Percentiles rank a stretch among this genome's conserved stretches.
phyloP scores from a whole-genome alignment of 2,113 vertebrate species.

The Eupsittula cactorum region DNA sequence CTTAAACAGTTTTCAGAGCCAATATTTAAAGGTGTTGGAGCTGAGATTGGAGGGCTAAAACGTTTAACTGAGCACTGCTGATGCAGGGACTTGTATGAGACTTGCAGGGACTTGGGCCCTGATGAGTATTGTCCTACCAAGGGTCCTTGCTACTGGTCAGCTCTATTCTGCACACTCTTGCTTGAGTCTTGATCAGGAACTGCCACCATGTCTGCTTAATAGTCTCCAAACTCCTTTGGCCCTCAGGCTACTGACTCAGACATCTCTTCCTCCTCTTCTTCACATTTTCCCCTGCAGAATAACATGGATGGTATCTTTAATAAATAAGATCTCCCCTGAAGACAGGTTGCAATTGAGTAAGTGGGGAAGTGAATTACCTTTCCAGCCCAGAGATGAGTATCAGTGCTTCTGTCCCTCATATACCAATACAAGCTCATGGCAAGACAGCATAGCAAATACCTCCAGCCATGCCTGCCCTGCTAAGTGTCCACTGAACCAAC shows the following conservation, averaged over 20 bases:
- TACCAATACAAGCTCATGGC: fast-evolving
- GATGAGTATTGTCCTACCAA: not conserved
- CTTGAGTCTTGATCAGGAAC: not conserved
- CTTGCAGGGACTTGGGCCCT: not conserved
- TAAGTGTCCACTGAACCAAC: not conserved
- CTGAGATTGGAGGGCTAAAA: not conserved
- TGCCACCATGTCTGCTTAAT: not conserved
- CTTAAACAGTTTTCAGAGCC: not conserved
- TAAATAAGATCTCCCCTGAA: not conserved
- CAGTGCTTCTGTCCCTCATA: not conserved
- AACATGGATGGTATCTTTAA: not conserved
- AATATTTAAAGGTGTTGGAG: not conserved
- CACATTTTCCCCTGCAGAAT: not conserved
- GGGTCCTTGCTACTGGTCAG: not conserved
- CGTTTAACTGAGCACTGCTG: not conserved
- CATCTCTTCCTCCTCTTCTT: not conserved
- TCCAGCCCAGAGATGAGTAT: not conserved
- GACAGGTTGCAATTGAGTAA: not conserved
- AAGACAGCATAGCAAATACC: not conserved
- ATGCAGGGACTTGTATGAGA: not conserved
- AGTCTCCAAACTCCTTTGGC: not conserved
- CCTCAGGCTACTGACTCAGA: not conserved
- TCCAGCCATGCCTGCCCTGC: not conserved
- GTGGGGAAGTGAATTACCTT: not conserved
- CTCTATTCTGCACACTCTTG: not conserved